phyloP scores from a whole-genome alignment of 2,113 vertebrate genomes.

The Erythrocebus patas region DNA sequence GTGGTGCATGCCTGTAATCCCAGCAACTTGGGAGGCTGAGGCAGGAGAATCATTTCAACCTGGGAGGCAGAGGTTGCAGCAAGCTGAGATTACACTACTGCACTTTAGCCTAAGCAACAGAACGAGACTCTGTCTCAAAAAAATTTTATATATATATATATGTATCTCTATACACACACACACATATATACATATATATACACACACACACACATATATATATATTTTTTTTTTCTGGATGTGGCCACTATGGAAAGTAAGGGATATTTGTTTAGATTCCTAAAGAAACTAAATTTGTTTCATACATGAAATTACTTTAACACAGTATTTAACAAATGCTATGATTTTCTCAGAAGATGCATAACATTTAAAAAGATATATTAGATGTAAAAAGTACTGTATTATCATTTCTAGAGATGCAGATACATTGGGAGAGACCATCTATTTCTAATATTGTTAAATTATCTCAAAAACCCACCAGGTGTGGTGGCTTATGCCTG shows the following conservation, averaged over 20 bases:
- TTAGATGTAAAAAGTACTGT: not conserved
- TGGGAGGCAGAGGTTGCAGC: no score
- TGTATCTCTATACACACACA: no score
- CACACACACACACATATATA: accelerated
- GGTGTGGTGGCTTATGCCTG: no score
- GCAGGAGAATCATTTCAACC: no score
- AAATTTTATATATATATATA: no score
- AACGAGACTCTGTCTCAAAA: no score
- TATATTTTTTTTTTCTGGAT: no score
- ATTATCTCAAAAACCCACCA: not conserved
- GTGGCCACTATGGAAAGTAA: not conserved
- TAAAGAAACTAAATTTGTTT: not conserved
- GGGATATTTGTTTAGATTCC: not conserved
- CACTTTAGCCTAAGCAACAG: no score
- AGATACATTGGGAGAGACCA: not conserved
- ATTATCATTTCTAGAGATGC: not conserved
- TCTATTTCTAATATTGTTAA: not conserved
- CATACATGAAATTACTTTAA: not conserved
- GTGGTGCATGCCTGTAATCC: no score
- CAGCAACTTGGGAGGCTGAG: no score
- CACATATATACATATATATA: accelerated
- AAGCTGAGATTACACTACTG: no score
- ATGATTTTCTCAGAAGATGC: not conserved
- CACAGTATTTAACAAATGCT: not conserved
- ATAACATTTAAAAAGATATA: not conserved